Conservation (phyloP, 1,140 invertebrate genomes). For the Littorina saxatilis region DNA sequence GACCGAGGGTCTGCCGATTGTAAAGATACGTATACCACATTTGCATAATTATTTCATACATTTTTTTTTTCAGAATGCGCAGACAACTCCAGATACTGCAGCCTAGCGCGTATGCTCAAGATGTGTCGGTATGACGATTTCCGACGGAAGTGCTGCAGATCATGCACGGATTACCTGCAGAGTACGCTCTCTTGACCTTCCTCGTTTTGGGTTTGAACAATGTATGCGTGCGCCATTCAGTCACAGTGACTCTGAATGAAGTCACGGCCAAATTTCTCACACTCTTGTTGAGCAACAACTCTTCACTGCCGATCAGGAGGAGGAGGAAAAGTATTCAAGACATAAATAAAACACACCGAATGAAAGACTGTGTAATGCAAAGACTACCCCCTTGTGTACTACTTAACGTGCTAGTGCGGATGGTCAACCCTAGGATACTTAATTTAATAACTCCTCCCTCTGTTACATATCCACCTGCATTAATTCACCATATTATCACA, state of each 20-base stretch:
- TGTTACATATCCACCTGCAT: no score
- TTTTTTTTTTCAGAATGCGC: conserved; percentile 47
- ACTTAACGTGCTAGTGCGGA: no score
- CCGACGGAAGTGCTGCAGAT: conserved; percentile 49
- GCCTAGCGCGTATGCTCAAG: conserved; percentile 49
- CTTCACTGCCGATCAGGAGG: not conserved
- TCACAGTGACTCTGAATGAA: not conserved
- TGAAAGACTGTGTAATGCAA: not conserved
- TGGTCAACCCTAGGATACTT: no score
- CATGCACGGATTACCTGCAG: conserved; percentile 36
- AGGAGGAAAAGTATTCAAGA: not conserved
- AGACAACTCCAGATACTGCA: conserved; percentile 55
- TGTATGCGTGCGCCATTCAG: not conserved
- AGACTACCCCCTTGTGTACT: no score
- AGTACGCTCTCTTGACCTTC: conserved; percentile 22
- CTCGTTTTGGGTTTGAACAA: no score
- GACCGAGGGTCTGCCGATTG: no score
- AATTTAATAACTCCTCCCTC: no score
- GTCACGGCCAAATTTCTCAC: not conserved
- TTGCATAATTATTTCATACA: no score
- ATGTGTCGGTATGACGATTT: conserved; percentile 59
- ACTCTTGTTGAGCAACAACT: not conserved
- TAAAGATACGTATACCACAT: no score
- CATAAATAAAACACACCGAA: not conserved
- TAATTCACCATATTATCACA: no score